A percentile compares a stretch with the other conserved stretches of the same genome.
phyloP scores from a whole-genome alignment of 2,888 invertebrate species.

The Bursaphelenchus okinawaensis region DNA sequence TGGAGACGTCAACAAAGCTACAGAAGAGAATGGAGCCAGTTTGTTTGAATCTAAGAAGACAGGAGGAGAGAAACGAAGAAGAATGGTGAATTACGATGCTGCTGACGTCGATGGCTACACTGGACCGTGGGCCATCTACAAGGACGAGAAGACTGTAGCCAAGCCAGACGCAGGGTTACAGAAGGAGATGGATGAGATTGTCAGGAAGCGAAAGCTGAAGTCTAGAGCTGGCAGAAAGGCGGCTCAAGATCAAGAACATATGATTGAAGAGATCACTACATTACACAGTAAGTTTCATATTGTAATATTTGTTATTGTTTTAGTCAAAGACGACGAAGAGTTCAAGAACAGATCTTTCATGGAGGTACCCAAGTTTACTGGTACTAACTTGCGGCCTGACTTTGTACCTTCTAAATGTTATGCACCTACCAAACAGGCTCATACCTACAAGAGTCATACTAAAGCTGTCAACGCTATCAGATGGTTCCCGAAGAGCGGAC shows the following conservation, averaged over 20 bases:
- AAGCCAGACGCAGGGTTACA: conserved; percentile 89
- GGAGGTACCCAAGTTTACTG: conserved; percentile 84
- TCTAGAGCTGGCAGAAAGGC: conserved; percentile 79
- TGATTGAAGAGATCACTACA: conserved; percentile 60
- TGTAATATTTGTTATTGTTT: conserved; percentile 17
- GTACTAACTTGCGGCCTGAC: conserved; percentile 77
- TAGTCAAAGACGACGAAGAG: conserved; percentile 85
- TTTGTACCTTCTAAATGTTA: conserved; percentile 72
- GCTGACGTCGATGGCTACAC: conserved; percentile 87
- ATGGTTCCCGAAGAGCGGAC: conserved; percentile 89
- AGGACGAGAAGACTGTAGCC: conserved; percentile 79
- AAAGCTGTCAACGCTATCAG: conserved; percentile 89
- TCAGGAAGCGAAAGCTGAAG: conserved; percentile 84
- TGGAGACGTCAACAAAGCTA: conserved; percentile 48
- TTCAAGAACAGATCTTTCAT: conserved; percentile 94
- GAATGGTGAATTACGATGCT: conserved; percentile 80
- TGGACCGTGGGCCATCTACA: conserved; percentile 86
- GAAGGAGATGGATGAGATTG: conserved; percentile 85
- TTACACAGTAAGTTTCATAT: conserved; percentile 36
- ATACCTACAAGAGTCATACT: conserved; percentile 74
- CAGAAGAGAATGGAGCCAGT: conserved; percentile 61
- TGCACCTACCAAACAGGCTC: conserved; percentile 62
- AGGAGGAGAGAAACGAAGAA: conserved; percentile 64
- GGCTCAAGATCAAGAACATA: conserved; percentile 75
- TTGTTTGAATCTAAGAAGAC: conserved; percentile 72